These are phyloP conservation scores for Cantharis rustica DNA, from an alignment of 2,888 invertebrate genomes.

Conservation along the genomic window DNA sequence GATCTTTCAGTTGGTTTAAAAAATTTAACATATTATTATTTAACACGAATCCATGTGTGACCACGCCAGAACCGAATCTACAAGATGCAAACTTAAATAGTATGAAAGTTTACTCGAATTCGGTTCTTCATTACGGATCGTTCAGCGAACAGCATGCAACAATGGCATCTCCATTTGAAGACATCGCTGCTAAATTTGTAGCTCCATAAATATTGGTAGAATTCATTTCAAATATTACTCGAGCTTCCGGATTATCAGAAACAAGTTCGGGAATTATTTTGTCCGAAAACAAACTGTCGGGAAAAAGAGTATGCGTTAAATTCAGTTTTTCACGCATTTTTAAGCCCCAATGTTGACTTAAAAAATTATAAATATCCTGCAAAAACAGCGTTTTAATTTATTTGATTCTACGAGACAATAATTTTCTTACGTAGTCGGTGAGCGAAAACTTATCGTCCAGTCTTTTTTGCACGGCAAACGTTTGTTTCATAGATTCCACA, in stretches of 20 bases:
- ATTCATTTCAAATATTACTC: slow-evolving; percentile 61
- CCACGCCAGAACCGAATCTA: neutral
- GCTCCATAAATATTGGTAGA: slow-evolving; percentile 81
- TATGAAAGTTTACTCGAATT: neutral
- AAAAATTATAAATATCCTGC: neutral
- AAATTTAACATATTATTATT: neutral
- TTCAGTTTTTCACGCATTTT: neutral
- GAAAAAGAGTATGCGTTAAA: slow-evolving; percentile 56
- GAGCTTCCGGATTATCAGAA: slow-evolving; percentile 51
- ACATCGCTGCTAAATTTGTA: slow-evolving; percentile 82
- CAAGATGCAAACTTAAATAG: neutral
- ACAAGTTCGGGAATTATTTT: neutral
- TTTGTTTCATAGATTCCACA: slow-evolving; percentile 6
- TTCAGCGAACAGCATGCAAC: slow-evolving; percentile 69
- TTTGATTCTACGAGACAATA: neutral
- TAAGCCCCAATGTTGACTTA: neutral
- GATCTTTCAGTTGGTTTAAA: neutral
- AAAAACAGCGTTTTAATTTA: neutral
- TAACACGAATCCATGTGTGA: neutral
- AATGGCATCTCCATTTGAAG: slow-evolving; percentile 86
- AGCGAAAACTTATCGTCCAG: neutral
- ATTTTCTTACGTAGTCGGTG: neutral
- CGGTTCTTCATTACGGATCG: slow-evolving; percentile 57
- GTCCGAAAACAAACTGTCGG: neutral
- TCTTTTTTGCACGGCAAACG: neutral